Percentiles rank a stretch among this genome's conserved stretches.
Conservation (phyloP, 2,113 vertebrate genomes). For the Lasiurus borealis region DNA sequence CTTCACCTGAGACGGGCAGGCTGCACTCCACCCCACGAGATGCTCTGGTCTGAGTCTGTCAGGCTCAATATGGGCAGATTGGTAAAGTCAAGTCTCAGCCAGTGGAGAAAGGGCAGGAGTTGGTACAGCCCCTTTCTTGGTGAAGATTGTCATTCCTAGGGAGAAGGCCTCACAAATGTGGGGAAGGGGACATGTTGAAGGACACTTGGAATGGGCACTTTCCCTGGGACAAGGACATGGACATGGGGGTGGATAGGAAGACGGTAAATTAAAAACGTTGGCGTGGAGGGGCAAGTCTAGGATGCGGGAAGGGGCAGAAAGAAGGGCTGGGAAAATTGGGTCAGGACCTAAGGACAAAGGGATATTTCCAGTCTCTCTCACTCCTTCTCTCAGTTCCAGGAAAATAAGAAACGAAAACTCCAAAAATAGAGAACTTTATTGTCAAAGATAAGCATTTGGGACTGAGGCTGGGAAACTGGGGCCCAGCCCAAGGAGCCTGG, state of each 20-base stretch:
- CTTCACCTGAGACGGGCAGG: constrained; percentile 7
- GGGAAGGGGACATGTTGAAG: not conserved
- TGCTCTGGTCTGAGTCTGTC: not conserved
- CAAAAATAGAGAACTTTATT: constrained; percentile 91
- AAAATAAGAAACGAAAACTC: constrained; percentile 87
- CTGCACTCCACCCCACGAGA: not conserved
- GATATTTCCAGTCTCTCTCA: constrained; percentile 78
- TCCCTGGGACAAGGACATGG: not conserved
- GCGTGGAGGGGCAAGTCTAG: not conserved
- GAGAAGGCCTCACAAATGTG: not conserved
- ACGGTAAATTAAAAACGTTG: not conserved
- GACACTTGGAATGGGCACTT: not conserved
- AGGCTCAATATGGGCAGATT: not conserved
- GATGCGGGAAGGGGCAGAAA: constrained; percentile 19
- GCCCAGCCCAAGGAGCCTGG: constrained; percentile 60
- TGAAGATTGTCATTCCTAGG: not conserved
- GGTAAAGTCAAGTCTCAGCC: not conserved
- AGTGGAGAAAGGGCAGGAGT: not conserved
- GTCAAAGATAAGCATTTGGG: constrained; percentile 79
- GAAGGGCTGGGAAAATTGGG: constrained; percentile 1
- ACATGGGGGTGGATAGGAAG: not conserved
- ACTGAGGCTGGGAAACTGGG: constrained; percentile 25
- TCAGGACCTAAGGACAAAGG: constrained; percentile 51
- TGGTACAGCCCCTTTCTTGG: not conserved
- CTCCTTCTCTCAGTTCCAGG: constrained; percentile 81